phyloP scores from a whole-genome alignment of 2,888 invertebrate genomes.

The Plemyria rubiginata region DNA sequence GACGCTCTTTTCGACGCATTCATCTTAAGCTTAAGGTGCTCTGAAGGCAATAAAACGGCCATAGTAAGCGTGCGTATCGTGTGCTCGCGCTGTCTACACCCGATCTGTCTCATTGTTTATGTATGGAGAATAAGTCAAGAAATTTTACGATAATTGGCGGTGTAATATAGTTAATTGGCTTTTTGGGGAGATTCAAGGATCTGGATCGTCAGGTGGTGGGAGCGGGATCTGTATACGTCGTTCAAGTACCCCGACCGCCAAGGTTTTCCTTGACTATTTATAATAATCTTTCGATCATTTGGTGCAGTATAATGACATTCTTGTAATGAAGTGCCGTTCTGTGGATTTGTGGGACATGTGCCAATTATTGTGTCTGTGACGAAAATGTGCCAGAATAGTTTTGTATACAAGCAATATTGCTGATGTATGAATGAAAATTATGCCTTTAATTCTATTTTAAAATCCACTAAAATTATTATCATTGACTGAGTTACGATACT shows the following conservation, averaged over 20 bases:
- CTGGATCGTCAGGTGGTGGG: slow-evolving; percentile 51
- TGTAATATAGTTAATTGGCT: slow-evolving; percentile 69
- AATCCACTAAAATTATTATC: background rate
- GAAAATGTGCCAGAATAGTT: slow-evolving; percentile 65
- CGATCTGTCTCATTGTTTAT: slow-evolving; percentile 84
- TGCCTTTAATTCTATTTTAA: slow-evolving; percentile 14
- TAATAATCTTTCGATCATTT: slow-evolving; percentile 80
- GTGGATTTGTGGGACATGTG: slow-evolving; percentile 81
- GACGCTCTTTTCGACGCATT: slow-evolving; percentile 72
- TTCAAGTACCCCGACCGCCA: slow-evolving; percentile 67
- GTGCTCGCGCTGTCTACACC: slow-evolving; percentile 81
- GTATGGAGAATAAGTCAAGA: slow-evolving; percentile 82
- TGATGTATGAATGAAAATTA: slow-evolving; percentile 53
- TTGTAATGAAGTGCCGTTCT: slow-evolving; percentile 80
- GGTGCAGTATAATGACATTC: slow-evolving; percentile 82
- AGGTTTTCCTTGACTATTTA: slow-evolving; percentile 80
- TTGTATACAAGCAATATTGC: slow-evolving; percentile 68
- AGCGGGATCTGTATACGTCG: slow-evolving; percentile 55
- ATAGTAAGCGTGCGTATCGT: slow-evolving; percentile 82
- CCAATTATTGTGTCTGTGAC: slow-evolving; percentile 79
- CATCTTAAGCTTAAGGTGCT: slow-evolving; percentile 61
- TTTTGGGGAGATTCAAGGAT: slow-evolving; percentile 60
- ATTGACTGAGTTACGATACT: background rate
- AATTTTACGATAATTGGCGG: slow-evolving; percentile 75
- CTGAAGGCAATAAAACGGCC: slow-evolving; percentile 74